Evolutionary conservation across 2,888 invertebrate species (phyloP).

Genomic region (Drosophila pegasa): DNA sequence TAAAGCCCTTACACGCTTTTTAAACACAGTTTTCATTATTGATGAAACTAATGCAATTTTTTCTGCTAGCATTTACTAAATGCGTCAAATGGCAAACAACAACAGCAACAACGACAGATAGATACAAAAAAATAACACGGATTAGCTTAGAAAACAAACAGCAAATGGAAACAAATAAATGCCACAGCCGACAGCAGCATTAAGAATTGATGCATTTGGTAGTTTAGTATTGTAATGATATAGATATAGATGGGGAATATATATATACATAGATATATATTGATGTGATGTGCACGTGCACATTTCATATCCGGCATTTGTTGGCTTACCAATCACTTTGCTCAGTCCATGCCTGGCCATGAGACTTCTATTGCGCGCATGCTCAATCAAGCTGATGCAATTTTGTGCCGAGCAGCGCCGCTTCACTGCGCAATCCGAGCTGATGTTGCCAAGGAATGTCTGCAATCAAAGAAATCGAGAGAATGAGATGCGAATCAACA

Average conservation of each 20-base stretch:
- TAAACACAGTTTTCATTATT: constrained; percentile 74
- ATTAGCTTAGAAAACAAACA: constrained; percentile 45
- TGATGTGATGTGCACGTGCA: constrained; percentile 27
- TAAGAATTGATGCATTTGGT: constrained; percentile 36
- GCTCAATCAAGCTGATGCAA: constrained; percentile 91
- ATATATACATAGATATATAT: constrained; percentile 1
- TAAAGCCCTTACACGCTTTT: constrained; percentile 71
- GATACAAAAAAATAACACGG: constrained; percentile 13
- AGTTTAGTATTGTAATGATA: constrained; percentile 2
- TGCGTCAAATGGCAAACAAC: constrained; percentile 44
- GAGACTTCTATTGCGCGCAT: constrained; percentile 89
- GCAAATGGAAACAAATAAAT: constrained; percentile 42
- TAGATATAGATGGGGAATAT: constrained; percentile 9
- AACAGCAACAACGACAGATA: constrained; percentile 15
- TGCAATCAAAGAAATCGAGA: constrained; percentile 53
- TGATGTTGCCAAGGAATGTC: constrained; percentile 85
- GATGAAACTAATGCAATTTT: constrained; percentile 66
- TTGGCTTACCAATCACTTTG: constrained; percentile 83
- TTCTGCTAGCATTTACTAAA: constrained; percentile 25
- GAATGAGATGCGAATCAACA: constrained; percentile 42
- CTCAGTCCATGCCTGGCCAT: constrained; percentile 85
- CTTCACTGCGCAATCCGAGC: constrained; percentile 88
- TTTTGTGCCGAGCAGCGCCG: constrained; percentile 93
- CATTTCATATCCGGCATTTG: constrained; percentile 55
- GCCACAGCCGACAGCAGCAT: constrained; percentile 32